Evolutionary conservation across 2,888 invertebrate species (phyloP), one percentile per base, ranked within the genome.

Genomic region (Ormia ochracea): DNA sequence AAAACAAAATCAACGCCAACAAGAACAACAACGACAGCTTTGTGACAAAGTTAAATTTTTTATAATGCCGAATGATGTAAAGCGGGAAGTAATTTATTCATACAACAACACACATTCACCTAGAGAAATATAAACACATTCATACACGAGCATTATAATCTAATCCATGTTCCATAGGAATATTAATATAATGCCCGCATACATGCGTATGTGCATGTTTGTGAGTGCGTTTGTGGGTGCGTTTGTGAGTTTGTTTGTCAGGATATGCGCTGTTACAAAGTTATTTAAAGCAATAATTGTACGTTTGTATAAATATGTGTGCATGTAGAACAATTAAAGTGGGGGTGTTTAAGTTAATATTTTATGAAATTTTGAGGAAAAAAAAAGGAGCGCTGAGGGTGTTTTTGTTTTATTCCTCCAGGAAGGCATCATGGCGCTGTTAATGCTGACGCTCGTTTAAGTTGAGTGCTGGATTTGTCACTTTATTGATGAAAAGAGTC

Each of bases 401-500:
- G 76, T 58, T 72, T 65, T 69, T 69, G 1, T 21, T 28, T 69
- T 72, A 72, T 63, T 48, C n/a, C n/a, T n/a, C n/a, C n/a, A n/a
- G 59, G 63, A 75, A 80, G 41, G 54, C 59, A n/a, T n/a, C n/a
- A n/a, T 72, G 72, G 38, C 48, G 72, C 58, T 54, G 31, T 12
- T 43, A 14, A 31, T 28, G 61, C 26, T 66, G 38, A 28, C 36
- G 72, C 70, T 66, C 52, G 45, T 56, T 75, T 66, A 31, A 41
- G 52, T 54, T 63, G 61, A 80, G 80, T 80, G 80, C 76, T 76
- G 73, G 72, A 80, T 73, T 76, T 80, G 80, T 80, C 80, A 76
- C 80, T 68, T 80, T 80, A 80, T 80, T 80, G 80, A 80, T 80
- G 80, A 73, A 80, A 80, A 80, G 80, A 72, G 68, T 56, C 56